These are phyloP conservation scores for Burhinus oedicnemus DNA, from an alignment of 2,113 vertebrate genomes.

Conservation along the genomic window DNA sequence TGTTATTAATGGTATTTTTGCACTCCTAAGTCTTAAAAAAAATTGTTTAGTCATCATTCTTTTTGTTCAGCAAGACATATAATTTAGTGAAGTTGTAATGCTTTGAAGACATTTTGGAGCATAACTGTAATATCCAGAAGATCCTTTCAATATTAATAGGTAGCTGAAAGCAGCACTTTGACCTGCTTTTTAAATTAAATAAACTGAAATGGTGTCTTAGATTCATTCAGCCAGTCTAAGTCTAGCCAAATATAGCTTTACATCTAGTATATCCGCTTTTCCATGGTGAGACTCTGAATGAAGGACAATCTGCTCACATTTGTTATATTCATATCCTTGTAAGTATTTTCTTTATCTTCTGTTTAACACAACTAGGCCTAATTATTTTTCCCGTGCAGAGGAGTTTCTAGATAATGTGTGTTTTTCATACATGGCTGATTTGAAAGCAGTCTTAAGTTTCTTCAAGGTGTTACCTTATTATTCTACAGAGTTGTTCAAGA, in stretches of 20 bases:
- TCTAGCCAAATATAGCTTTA: slow-evolving; percentile 11
- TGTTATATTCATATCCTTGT: neutral
- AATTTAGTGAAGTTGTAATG: neutral
- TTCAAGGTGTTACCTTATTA: neutral
- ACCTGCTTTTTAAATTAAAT: slow-evolving; percentile 37
- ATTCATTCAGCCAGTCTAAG: neutral
- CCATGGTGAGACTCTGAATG: neutral
- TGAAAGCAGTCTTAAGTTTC: neutral
- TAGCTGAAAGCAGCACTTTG: slow-evolving; percentile 31
- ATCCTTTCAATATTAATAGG: slow-evolving; percentile 32
- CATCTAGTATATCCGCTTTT: neutral
- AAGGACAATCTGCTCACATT: neutral
- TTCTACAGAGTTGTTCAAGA: neutral
- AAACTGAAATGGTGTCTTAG: slow-evolving; percentile 4
- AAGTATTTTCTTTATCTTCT: slow-evolving; percentile 13
- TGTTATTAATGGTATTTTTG: neutral
- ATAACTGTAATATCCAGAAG: slow-evolving; percentile 2
- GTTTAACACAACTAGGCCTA: neutral
- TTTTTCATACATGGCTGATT: neutral
- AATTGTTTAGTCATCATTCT: neutral
- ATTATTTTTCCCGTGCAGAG: neutral
- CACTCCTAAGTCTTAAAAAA: neutral
- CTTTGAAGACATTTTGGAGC: slow-evolving; percentile 1
- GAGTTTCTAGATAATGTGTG: neutral
- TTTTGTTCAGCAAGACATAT: neutral